Evolutionary conservation across 2,888 invertebrate genomes (phyloP), one percentile per base, ranked within the genome.

Genomic region (Drosophila borealis): DNA sequence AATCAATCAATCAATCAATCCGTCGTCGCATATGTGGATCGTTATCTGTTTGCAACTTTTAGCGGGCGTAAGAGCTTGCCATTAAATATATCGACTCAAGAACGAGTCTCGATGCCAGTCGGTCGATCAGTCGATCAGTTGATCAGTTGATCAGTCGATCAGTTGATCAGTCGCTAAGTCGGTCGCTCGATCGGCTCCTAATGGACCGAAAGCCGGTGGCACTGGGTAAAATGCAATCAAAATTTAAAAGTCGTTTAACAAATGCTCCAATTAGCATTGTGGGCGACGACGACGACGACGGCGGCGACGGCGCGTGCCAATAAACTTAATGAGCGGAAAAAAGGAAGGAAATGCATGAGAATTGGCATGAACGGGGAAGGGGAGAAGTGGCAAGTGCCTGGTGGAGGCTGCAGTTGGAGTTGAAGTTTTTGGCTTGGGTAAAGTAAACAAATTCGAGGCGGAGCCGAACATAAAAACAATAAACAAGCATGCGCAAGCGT

Each of bases 241-340:
- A 54, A 34, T 63, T 44, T 37, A 60, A 63, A 55, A 71, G 48
- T 66, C 55, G 61, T 63, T 66, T 66, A 80, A 68, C 71, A 78
- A 78, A 80, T 60, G 72, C 61, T 79, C 75, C 78, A 79, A 79
- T 79, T 81, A 81, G 62, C 44, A 36, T 50, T 70, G 78, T 57
- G 65, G 71, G 74, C 59, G 61, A 48, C 41, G 41, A 29, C 29
- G 8, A 25, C 25, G 25, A 25, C 25, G 39, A 25, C 53, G 29
- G 4, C 9, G n/a, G 11, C 10, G 17, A 8, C 51, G 63, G 60
- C 56, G 67, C 72, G 72, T 67, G 74, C 72, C 75, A 51, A 68
- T 34, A 45, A 63, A 44, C 46, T 4, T 56, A 71, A 71, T 75
- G 59, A 72, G 76, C 71, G 57, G 50, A 59, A 71, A 57, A 51